Evolutionary conservation across 2,888 invertebrate genomes (phyloP).

Genomic region (Minunthozetes semirufus): DNA sequence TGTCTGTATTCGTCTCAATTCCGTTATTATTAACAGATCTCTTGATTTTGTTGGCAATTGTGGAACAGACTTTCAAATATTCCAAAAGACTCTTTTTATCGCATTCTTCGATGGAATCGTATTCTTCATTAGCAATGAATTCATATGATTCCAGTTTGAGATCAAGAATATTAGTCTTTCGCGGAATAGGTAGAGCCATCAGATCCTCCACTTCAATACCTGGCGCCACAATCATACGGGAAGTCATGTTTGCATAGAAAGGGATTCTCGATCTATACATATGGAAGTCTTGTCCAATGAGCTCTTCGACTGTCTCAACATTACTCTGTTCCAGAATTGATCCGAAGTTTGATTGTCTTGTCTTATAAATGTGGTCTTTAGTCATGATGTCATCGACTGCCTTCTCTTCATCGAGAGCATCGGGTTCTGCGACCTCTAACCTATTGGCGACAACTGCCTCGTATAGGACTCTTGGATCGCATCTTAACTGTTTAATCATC

Average conservation of each 20-base stretch:
- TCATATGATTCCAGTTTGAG: slow-evolving; percentile 8
- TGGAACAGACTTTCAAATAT: slow-evolving; percentile 37
- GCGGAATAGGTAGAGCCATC: slow-evolving; percentile 18
- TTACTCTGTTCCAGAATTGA: too few species aligned
- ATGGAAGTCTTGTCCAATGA: too few species aligned
- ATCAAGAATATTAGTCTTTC: not conserved
- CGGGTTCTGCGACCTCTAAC: too few species aligned
- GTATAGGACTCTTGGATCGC: slow-evolving; percentile 19
- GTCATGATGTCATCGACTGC: not conserved
- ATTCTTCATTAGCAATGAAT: not conserved
- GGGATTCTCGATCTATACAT: not conserved
- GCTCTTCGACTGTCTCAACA: too few species aligned
- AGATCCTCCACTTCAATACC: slow-evolving; percentile 24
- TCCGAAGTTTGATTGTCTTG: too few species aligned
- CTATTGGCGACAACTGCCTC: not conserved
- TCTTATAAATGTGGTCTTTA: too few species aligned
- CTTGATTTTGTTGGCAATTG: too few species aligned
- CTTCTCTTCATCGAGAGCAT: not conserved
- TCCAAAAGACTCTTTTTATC: slow-evolving; percentile 19
- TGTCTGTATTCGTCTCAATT: not conserved
- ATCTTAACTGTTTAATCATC: not conserved
- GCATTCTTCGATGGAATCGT: not conserved
- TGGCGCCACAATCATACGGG: slow-evolving; percentile 4
- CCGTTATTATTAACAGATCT: too few species aligned
- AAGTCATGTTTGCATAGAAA: not conserved